Evolutionary conservation across 2,888 invertebrate genomes (phyloP).

Genomic region (Glyphotaelius pellucidus): DNA sequence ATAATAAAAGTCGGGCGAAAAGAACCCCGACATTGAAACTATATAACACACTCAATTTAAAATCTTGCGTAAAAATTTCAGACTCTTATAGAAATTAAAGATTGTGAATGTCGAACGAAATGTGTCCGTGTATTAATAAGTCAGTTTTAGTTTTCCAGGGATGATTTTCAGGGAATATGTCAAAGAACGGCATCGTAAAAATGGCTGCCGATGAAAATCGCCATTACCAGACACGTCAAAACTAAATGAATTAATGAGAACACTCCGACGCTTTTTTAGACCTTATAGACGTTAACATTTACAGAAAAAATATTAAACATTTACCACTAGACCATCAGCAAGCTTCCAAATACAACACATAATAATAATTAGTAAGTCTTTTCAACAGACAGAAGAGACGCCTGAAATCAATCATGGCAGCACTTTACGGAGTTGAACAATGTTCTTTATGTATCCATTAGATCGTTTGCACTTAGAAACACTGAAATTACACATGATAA

Average conservation of each 20-base stretch:
- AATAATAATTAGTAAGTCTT: constrained; percentile 44
- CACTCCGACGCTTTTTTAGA: constrained; percentile 26
- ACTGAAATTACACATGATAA: constrained; percentile 9
- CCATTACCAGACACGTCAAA: constrained; percentile 76
- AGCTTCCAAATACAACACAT: constrained; percentile 59
- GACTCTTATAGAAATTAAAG: not conserved
- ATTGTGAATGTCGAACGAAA: not conserved
- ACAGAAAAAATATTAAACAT: constrained; percentile 36
- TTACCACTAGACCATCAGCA: constrained; percentile 63
- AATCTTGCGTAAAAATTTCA: not conserved
- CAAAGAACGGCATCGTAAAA: constrained; percentile 70
- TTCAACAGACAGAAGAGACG: constrained; percentile 57
- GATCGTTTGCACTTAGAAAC: constrained; percentile 17
- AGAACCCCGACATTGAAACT: constrained; percentile 12
- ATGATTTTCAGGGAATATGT: constrained; percentile 53
- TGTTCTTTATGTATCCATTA: constrained; percentile 30
- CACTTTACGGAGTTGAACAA: constrained; percentile 39
- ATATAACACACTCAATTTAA: not conserved
- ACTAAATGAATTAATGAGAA: constrained; percentile 65
- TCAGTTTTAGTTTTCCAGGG: not conserved
- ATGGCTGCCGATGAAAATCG: constrained; percentile 76
- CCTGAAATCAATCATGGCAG: constrained; percentile 62
- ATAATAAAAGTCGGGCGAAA: constrained; percentile 48
- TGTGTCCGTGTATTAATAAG: not conserved
- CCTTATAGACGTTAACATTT: constrained; percentile 31